phyloP scores from a whole-genome alignment of 1,140 invertebrate genomes.

The Rhizoglyphus robini region DNA sequence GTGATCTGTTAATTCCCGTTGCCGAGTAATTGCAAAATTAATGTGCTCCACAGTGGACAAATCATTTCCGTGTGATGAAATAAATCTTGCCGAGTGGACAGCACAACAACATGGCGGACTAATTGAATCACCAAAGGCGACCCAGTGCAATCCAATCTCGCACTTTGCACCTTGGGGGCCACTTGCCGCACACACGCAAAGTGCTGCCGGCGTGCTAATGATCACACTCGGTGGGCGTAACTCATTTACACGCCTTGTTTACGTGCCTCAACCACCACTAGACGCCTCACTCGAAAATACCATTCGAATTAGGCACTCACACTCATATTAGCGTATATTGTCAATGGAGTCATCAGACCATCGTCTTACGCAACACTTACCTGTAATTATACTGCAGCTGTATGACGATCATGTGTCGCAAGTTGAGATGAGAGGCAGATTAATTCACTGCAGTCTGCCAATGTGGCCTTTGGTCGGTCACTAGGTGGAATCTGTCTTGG shows the following conservation, averaged over 20 bases:
- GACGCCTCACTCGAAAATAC: too few species aligned
- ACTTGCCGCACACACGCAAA: background rate
- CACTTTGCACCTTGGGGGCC: background rate
- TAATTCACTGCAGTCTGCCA: too few species aligned
- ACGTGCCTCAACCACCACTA: background rate
- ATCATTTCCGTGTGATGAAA: background rate
- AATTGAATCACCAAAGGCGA: background rate
- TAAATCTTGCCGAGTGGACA: background rate
- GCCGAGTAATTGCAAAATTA: background rate
- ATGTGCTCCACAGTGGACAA: background rate
- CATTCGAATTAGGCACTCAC: too few species aligned
- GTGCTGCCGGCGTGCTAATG: background rate
- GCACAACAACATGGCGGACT: background rate
- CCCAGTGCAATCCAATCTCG: background rate
- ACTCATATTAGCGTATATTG: background rate
- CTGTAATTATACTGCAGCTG: too few species aligned
- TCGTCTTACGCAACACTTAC: too few species aligned
- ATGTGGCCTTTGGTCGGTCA: too few species aligned
- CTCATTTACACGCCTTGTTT: constrained; percentile 7
- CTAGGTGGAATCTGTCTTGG: too few species aligned
- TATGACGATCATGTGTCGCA: too few species aligned
- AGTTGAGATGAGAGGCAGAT: too few species aligned
- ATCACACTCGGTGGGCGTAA: background rate
- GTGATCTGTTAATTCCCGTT: constrained; percentile 3
- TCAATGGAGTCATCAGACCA: too few species aligned